Base-by-base conservation (phyloP, 64 coral and sea anemone genomes). In the Montipora foliosa region DNA sequence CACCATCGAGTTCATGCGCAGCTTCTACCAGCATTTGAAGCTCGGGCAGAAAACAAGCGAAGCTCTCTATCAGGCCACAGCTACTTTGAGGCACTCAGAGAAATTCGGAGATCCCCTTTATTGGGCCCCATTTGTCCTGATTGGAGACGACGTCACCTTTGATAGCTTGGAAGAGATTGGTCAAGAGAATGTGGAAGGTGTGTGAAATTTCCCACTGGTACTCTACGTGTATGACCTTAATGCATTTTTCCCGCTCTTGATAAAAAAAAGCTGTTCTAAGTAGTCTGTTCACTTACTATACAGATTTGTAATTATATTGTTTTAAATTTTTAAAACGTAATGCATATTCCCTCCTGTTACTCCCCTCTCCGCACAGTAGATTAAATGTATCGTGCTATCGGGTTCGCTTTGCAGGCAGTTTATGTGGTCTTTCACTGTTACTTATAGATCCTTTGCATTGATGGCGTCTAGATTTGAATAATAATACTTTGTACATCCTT, bases 91-190 rank as follows among this genome's bases (percentile, higher is more conserved):
- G 29, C 24, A 6, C 25, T 53, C 68, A 46, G 48, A 81, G 24
- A 17, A 53, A 70, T 82, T 73, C 16, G 3, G 12, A 37, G 47
- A 29, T 10, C 78, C 45, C 7, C 25, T 8, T 25, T 44, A 74
- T 66, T 91, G 79, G 89, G 78, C 79, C 69, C 89, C 89, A 15
- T 91, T 91, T 69, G 66, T 91, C 66, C 89, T 82, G 5, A 91
- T 91, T 74, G 89, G 89, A 59, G 89, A 91, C 73, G 67, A 91
- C 70, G 89, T 91, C 62, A 46, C 79, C 66, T 68, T 84, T 84
- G 81, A 84, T 25, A 83, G 15, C 55, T 83, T 83, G 53, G 80
- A 83, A 47, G 21, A 66, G 58, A 83, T 83, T 12, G 20, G 11
- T 16, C 80, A 83, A 83, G 80, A 83, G 11, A 12, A 66, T 67